Base-by-base conservation (phyloP, 2,797 vertebrate genomes). In the Sebastes hubbsi region DNA sequence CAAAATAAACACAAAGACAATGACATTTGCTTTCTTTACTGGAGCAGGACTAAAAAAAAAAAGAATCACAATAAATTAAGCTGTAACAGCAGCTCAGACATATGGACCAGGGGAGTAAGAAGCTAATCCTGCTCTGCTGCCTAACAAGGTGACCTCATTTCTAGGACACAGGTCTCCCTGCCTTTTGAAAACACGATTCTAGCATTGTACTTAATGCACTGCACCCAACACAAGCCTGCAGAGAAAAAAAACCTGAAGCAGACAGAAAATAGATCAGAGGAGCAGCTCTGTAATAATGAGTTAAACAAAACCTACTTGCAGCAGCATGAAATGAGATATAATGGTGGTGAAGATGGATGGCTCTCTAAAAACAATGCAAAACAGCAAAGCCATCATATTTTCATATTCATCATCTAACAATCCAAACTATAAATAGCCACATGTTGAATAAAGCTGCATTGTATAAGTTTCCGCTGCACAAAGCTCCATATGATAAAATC, bases 91-190 rank as follows among this genome's bases (percentile, higher is more conserved):
- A 91, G 89, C 83, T 83, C 87, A 93, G 93, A 93, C 94, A 94
- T 94, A 94, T 94, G 93, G 93, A 90, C 86, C 74, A 66, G 62
- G 84, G 91, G 80, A 91, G 89, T 93, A 94, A 94, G 92, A 92
- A 88, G 92, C 91, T 94, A 94, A 94, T 95, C 92, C 91, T 86
- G 81, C 88, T 90, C 81, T 70, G 67, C 81, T 84, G 89, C 83
- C 92, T 90, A 89, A 91, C 89, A 89, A 94, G 92, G 92, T 94
- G 92, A 93, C 94, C 94, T 94, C 89, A 78, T 93, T 94, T 93
- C 89, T 81, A 91, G 80, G 90, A 92, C 83, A 88, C 79, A 72
- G 81, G 80, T 88, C 85, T 90, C 46, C 56, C 72, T 90, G 79
- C 71, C 78, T 80, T 87, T 85, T 80, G 68, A 90, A 90, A 88